Evolutionary conservation across 1,140 invertebrate species (phyloP).

Genomic region (Venustaconcha ellipsiformis): DNA sequence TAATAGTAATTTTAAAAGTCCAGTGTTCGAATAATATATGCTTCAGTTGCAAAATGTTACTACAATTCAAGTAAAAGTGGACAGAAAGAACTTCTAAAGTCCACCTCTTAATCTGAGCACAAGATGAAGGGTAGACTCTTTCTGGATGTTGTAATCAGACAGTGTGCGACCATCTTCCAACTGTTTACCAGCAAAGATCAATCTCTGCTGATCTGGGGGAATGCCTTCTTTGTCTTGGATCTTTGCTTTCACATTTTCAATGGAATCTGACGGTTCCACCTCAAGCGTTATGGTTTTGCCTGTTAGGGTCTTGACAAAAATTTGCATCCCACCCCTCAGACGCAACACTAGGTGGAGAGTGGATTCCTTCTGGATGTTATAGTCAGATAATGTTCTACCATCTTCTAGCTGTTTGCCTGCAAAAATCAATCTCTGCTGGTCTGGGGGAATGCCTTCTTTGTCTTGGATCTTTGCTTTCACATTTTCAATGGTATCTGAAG

Average conservation of each 20-base stretch:
- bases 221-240: conserved; percentile 82
- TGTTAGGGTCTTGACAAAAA: conserved; percentile 72
- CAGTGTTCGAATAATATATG: no score
- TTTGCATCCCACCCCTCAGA: conserved; percentile 70
- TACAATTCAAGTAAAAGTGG: no score
- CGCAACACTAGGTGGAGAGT: conserved; percentile 54
- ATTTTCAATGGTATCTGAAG: conserved; percentile 93
- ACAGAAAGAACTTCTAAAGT: no score
- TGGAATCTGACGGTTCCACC: conserved; percentile 91
- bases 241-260: conserved; percentile 94
- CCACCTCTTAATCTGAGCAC: conserved; percentile 76
- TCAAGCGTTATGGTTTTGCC: conserved; percentile 81
- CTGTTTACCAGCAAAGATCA: conserved; percentile 67
- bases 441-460: conserved; percentile 81
- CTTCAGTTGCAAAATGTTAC: no score
- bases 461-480: conserved; percentile 93
- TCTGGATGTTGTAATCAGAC: conserved; percentile 85
- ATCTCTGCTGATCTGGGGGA: conserved; percentile 86
- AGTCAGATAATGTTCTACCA: conserved; percentile 76
- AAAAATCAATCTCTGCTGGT: conserved; percentile 80
- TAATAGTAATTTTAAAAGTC: no score
- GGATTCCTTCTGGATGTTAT: conserved; percentile 82
- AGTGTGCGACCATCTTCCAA: conserved; percentile 77
- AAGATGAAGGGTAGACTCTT: conserved; percentile 83
- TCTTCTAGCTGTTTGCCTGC: conserved; percentile 57